Evolutionary conservation across 2,888 invertebrate genomes (phyloP).

Genomic region (Nomada ferruginata): DNA sequence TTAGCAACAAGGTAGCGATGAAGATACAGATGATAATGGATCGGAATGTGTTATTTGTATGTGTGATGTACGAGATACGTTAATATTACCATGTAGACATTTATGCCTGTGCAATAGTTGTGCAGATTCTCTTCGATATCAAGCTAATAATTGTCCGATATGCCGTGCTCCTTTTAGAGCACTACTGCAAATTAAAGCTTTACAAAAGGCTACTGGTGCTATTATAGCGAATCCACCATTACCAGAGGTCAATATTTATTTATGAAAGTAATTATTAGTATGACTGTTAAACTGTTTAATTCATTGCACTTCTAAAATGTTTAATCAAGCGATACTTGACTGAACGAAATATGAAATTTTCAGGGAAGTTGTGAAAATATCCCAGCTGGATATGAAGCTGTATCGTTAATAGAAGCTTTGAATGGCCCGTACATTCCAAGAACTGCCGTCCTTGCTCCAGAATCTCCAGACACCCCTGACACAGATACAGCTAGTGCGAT

Average conservation of each 20-base stretch:
- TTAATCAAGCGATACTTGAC: neutral
- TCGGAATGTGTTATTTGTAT: conserved; percentile 99
- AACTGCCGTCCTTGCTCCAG: conserved; percentile 82
- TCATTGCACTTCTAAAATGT: too few species aligned
- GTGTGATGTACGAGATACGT: conserved; percentile 98
- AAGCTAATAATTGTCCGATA: conserved; percentile 99
- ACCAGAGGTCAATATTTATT: conserved; percentile 86
- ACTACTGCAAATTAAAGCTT: conserved; percentile 96
- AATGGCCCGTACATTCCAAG: conserved; percentile 93
- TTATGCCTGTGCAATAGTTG: conserved; percentile 98
- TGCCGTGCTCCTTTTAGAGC: conserved; percentile 99
- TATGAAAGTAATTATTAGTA: conserved; percentile 10
- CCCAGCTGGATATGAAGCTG: conserved; percentile 96
- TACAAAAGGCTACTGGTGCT: conserved; percentile 89
- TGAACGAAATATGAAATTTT: conserved; percentile 39
- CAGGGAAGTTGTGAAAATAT: conserved; percentile 92
- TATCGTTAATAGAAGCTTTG: conserved; percentile 96
- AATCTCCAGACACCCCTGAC: conserved; percentile 86
- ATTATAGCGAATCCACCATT: conserved; percentile 85
- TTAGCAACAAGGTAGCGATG: conserved; percentile 87
- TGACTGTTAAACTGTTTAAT: too few species aligned
- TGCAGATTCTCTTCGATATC: conserved; percentile 98
- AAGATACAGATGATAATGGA: conserved; percentile 96
- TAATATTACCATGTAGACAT: conserved; percentile 98
- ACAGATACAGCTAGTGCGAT: conserved; percentile 87